A percentile compares a stretch with the other conserved stretches of the same genome.
Evolutionary conservation across 2,797 vertebrate genomes (phyloP).

Genomic region (Mallotus villosus): DNA sequence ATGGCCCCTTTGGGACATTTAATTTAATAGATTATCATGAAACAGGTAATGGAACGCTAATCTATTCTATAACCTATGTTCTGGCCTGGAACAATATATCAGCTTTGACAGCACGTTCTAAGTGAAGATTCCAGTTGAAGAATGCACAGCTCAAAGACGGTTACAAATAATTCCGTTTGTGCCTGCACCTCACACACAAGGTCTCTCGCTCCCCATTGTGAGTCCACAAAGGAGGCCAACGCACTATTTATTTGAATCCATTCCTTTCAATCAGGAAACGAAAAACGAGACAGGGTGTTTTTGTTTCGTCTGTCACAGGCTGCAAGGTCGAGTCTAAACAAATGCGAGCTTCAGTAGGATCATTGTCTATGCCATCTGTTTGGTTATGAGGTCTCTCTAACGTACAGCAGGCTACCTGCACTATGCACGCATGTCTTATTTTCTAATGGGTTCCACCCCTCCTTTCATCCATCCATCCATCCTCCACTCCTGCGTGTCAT

Average conservation of each 20-base stretch:
- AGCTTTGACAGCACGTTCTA: no score
- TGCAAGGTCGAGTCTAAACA: constrained; percentile 20
- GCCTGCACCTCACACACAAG: constrained; percentile 9
- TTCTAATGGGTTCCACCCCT: constrained; percentile 1
- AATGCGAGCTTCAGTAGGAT: constrained; percentile 17
- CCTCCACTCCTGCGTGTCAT: constrained; percentile 11
- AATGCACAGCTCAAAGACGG: no score
- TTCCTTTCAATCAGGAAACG: constrained; percentile 37
- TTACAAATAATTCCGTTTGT: not conserved
- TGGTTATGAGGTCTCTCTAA: constrained; percentile 8
- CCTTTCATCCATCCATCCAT: not conserved
- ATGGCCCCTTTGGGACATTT: no score
- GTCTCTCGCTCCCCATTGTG: constrained; percentile 11
- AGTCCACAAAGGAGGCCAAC: not conserved
- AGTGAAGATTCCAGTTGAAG: no score
- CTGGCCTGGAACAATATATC: no score
- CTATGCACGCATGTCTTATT: constrained; percentile 22
- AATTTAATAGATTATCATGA: no score
- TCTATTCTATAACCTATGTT: no score
- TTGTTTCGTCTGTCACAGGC: constrained; percentile 23
- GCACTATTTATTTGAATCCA: constrained; percentile 33
- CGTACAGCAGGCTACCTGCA: constrained; percentile 19
- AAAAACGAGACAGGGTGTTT: constrained; percentile 18
- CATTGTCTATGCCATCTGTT: constrained; percentile 38
- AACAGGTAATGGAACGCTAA: no score